phyloP scores from a whole-genome alignment of 2,888 invertebrate genomes.

The Meiosimyza decipiens region DNA sequence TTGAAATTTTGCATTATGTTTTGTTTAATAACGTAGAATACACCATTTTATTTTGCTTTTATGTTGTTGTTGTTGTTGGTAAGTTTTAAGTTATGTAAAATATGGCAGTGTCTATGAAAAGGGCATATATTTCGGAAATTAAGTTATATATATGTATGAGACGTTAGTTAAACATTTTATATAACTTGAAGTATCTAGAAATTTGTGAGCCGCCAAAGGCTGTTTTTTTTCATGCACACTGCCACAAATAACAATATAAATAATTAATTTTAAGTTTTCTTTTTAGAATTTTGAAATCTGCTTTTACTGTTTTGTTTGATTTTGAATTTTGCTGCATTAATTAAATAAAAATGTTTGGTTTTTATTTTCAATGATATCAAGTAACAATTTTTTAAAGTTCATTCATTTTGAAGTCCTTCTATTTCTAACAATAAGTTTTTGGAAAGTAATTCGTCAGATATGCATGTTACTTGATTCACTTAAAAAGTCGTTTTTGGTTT shows the following conservation, averaged over 20 bases:
- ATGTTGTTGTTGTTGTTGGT: slow-evolving; percentile 44
- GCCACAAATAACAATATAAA: no score
- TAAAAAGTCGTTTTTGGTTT: slow-evolving; percentile 8
- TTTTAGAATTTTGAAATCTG: slow-evolving; percentile 58
- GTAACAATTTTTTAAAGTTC: slow-evolving; percentile 1
- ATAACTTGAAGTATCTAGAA: no score
- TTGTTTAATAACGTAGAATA: slow-evolving; percentile 60
- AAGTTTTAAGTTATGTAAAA: slow-evolving; percentile 31
- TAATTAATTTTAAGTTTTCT: slow-evolving; percentile 37
- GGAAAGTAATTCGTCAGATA: neutral
- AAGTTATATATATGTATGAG: no score
- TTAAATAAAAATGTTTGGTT: neutral
- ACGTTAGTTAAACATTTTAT: no score
- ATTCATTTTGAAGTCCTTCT: neutral
- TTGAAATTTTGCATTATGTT: slow-evolving; percentile 39
- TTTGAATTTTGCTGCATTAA: slow-evolving; percentile 31
- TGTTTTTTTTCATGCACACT: no score
- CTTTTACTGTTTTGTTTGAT: slow-evolving; percentile 38
- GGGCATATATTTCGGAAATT: neutral
- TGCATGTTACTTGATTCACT: slow-evolving; percentile 17
- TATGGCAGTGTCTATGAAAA: neutral
- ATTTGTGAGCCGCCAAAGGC: no score
- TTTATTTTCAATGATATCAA: slow-evolving; percentile 13
- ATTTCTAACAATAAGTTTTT: neutral
- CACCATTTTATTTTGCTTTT: slow-evolving; percentile 54